These are phyloP conservation scores for Cerceris rybyensis DNA, from an alignment of 2,888 invertebrate genomes.

Conservation along the genomic window DNA sequence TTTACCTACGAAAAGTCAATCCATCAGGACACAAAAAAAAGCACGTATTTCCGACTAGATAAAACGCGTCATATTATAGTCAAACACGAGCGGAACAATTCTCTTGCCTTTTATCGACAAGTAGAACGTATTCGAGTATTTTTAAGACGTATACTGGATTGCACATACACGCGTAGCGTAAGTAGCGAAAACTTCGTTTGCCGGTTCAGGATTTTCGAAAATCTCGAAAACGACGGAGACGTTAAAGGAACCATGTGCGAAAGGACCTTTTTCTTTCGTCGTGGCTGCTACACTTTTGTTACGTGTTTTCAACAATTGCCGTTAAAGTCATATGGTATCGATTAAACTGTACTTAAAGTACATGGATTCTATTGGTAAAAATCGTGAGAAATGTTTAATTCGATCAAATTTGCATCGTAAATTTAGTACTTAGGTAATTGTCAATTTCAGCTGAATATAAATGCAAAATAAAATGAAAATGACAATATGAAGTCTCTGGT, in stretches of 20 bases:
- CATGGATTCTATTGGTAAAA: too few relatives aligned
- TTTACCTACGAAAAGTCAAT: constrained; percentile 67
- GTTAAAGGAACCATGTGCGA: background rate
- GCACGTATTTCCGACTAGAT: constrained; percentile 58
- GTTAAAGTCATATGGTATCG: too few relatives aligned
- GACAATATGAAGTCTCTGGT: too few relatives aligned
- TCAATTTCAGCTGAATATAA: too few relatives aligned
- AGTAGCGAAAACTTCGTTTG: constrained; percentile 57
- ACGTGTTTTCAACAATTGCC: background rate
- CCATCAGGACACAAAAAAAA: constrained; percentile 58
- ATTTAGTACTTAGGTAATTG: too few relatives aligned
- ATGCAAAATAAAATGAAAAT: too few relatives aligned
- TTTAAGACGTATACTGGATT: constrained; percentile 67
- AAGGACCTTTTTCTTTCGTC: background rate
- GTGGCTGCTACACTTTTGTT: constrained; percentile 27
- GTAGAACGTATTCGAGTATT: constrained; percentile 67
- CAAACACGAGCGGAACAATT: constrained; percentile 69
- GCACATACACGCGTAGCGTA: constrained; percentile 57
- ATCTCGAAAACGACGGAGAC: constrained; percentile 23
- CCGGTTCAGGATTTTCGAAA: constrained; percentile 34
- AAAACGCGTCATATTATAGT: constrained; percentile 64
- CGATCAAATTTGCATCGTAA: too few relatives aligned
- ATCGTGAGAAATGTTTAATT: too few relatives aligned
- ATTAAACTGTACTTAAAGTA: too few relatives aligned
- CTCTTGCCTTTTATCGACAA: constrained; percentile 70